Conservation (phyloP, 2,113 vertebrate genomes). For the Hippocampus barbouri region DNA sequence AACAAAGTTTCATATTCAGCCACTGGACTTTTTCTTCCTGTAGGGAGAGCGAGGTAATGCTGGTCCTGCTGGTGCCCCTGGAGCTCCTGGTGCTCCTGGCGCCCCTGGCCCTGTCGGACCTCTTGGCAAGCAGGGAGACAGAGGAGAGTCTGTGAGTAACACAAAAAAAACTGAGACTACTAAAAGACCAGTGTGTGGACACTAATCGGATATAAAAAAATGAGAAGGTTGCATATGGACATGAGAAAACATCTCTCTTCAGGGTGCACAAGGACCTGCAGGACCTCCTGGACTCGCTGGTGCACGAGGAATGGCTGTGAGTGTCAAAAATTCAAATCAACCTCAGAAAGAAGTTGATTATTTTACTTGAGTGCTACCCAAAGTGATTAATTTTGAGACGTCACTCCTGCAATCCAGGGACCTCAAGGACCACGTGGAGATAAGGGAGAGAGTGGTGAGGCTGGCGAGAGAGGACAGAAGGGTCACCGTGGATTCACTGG, state of each 20-base stretch:
- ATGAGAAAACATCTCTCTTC: slow-evolving; percentile 8
- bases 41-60: slow-evolving; percentile 95
- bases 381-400: slow-evolving; percentile 14
- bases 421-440: slow-evolving; percentile 95
- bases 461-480: slow-evolving; percentile 92
- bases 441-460: slow-evolving; percentile 92
- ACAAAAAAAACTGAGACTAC: too few species aligned
- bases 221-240: background rate
- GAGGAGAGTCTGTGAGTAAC: slow-evolving; percentile 89
- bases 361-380: background rate
- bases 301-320: slow-evolving; percentile 90
- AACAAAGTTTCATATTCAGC: background rate
- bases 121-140: slow-evolving; percentile 94
- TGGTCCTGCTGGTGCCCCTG: slow-evolving; percentile 82
- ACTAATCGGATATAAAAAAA: background rate
- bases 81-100: slow-evolving; percentile 86
- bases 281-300: slow-evolving; percentile 87
- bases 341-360: background rate
- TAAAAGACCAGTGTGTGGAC: background rate
- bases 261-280: slow-evolving; percentile 94
- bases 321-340: slow-evolving; percentile 45
- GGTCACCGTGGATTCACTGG: slow-evolving; percentile 97
- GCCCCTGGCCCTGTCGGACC: slow-evolving; percentile 87
- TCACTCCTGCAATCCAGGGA: slow-evolving; percentile 71
- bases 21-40: slow-evolving; percentile 11